Evolutionary conservation across 2,888 invertebrate species (phyloP).

Genomic region (Nebria brevicollis): DNA sequence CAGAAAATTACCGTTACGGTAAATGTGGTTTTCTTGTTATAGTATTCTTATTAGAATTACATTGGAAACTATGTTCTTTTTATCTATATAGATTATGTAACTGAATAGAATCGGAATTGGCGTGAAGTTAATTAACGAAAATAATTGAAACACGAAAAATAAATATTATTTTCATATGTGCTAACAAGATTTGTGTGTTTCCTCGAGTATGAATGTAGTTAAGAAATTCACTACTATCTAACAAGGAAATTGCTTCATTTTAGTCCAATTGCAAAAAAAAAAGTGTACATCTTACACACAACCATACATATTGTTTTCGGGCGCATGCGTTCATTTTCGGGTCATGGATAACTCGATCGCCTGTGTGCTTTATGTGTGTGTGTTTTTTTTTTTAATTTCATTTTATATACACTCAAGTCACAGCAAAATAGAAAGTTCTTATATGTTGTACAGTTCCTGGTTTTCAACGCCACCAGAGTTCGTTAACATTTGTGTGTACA

Average conservation of each 20-base stretch:
- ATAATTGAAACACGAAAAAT: too few species aligned
- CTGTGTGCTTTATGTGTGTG: neutral
- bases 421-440: constrained; percentile 1
- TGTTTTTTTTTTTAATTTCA: neutral
- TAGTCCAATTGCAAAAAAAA: neutral
- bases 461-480: neutral
- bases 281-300: neutral
- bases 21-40: too few species aligned
- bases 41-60: too few species aligned
- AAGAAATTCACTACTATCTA: neutral
- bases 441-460: neutral
- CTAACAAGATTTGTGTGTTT: neutral
- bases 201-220: neutral
- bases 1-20: too few species aligned
- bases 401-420: neutral
- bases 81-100: too few species aligned
- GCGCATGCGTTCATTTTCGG: neutral
- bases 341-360: neutral
- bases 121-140: too few species aligned
- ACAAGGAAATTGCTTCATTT: neutral
- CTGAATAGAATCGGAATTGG: too few species aligned
- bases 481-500: neutral
- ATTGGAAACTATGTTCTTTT: too few species aligned
- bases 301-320: neutral
- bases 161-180: neutral